Conservation (phyloP, 2,888 invertebrate genomes). For the Pilophorus perplexus region DNA sequence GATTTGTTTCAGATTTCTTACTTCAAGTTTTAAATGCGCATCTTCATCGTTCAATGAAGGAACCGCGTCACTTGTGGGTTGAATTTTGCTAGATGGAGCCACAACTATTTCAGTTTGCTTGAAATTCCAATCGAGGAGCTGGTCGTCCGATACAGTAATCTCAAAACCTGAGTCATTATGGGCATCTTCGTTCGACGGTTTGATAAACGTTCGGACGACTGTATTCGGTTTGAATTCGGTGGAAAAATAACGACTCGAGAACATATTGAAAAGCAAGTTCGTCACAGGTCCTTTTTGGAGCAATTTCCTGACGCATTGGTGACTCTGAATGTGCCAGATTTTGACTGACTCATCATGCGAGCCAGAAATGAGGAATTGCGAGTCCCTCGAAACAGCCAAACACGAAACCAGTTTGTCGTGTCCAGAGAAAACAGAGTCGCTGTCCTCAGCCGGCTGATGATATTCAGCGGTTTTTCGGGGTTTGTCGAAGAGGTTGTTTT, state of each 20-base stretch:
- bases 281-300: constrained; percentile 72
- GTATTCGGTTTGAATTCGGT: constrained; percentile 49
- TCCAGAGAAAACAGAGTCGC: constrained; percentile 59
- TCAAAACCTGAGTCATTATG: constrained; percentile 39
- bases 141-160: constrained; percentile 36
- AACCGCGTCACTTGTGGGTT: background rate
- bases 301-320: constrained; percentile 68
- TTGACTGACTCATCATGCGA: constrained; percentile 70
- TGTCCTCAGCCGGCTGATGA: constrained; percentile 58
- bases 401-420: constrained; percentile 70
- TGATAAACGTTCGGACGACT: constrained; percentile 35
- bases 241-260: constrained; percentile 50
- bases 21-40: constrained; percentile 55
- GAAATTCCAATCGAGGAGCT: background rate
- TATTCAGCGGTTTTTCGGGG: constrained; percentile 67
- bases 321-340: constrained; percentile 77
- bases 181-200: constrained; percentile 37
- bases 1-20: constrained; percentile 58
- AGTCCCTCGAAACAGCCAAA: constrained; percentile 70
- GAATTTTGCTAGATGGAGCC: background rate
- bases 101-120: background rate
- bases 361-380: constrained; percentile 70
- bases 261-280: constrained; percentile 65
- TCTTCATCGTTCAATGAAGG: constrained; percentile 22
- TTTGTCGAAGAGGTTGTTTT: constrained; percentile 65